Base-by-base conservation (phyloP, 2,888 invertebrate species). In the Ellobium chinense region DNA sequence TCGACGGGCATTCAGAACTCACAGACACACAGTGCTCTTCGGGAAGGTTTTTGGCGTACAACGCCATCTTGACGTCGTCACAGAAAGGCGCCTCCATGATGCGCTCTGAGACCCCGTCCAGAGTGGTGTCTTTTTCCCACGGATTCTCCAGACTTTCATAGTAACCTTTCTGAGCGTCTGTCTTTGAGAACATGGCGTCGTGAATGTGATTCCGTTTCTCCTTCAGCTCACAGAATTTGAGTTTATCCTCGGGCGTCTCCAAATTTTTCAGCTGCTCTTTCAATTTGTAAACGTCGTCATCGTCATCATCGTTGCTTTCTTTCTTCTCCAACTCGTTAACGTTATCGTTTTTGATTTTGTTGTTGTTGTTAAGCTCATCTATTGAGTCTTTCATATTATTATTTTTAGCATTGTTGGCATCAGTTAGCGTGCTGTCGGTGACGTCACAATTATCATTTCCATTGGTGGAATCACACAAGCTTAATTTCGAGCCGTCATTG, bases 1-100 rank as follows among this genome's bases (percentile, higher is more conserved):
- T n/a, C 31, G n/a, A 31, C 65, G 18, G 5, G 29, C 2, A 12
- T 14, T 14, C 34, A 14, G 31, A n/a, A 18, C n/a, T 36, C 18
- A 34, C 34, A 2, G 36, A 2, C 21, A 18, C n/a, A 2, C 18
- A 1, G 21, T 31, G 27, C 21, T 58, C 60, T 39, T 69, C 78
- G 1, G 72, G 46, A 14, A 66, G 56, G n/a, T 72, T 78, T 27
- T 65, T 46, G n/a, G 82, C 70, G 62, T 75, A 78, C 62, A 81
- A 24, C 9, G 77, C 83, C 39, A 81, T 68, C 60, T 84, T 85
- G 24, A 81, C 66, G 39, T 84, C 82, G 54, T 81, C 83, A 58
- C 72, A 68, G 27, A 82, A 36, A 0, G 83, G 74, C 3, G 82
- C 80, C 3, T 79, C 39, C 56, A 79, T 12, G 60, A 83, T 79